Percentiles rank a stretch among this genome's conserved stretches.
Conservation (phyloP, 2,113 vertebrate species). For the Lonchura striata region DNA sequence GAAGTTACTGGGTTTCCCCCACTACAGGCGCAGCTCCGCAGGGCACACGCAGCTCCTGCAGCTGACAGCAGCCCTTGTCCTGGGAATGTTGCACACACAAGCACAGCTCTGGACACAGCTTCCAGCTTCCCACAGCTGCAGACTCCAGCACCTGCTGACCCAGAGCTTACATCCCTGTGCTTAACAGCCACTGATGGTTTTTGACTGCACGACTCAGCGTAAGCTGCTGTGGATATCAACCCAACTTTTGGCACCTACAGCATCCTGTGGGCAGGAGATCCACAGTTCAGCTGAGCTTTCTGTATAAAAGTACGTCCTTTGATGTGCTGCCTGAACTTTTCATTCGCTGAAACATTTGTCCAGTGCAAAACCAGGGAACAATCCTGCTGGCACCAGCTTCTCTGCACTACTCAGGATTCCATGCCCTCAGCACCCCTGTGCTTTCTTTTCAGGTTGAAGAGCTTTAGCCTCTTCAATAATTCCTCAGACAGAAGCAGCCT, state of each 20-base stretch:
- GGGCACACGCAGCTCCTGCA: not conserved
- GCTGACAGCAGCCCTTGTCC: not conserved
- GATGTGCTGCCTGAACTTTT: not conserved
- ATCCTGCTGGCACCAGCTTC: not conserved
- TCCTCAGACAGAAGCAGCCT: not conserved
- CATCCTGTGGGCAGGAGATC: not conserved
- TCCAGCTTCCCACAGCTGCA: not conserved
- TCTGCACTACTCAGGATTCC: not conserved
- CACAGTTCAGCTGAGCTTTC: not conserved
- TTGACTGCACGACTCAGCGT: not conserved
- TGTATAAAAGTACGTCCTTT: not conserved
- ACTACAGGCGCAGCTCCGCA: not conserved
- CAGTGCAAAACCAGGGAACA: not conserved
- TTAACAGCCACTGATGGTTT: not conserved
- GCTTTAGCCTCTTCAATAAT: slow-evolving; percentile 7
- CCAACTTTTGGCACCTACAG: not conserved
- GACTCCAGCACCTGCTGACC: not conserved
- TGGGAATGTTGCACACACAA: not conserved
- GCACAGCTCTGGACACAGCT: not conserved
- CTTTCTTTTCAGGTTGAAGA: not conserved
- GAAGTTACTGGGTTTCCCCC: not conserved
- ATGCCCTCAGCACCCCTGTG: not conserved
- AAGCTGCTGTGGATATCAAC: not conserved
- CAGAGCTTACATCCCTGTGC: not conserved
- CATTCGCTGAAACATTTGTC: not conserved